Evolutionary conservation across 2,797 vertebrate genomes (phyloP).

Genomic region (Melanotaenia maccullochi): DNA sequence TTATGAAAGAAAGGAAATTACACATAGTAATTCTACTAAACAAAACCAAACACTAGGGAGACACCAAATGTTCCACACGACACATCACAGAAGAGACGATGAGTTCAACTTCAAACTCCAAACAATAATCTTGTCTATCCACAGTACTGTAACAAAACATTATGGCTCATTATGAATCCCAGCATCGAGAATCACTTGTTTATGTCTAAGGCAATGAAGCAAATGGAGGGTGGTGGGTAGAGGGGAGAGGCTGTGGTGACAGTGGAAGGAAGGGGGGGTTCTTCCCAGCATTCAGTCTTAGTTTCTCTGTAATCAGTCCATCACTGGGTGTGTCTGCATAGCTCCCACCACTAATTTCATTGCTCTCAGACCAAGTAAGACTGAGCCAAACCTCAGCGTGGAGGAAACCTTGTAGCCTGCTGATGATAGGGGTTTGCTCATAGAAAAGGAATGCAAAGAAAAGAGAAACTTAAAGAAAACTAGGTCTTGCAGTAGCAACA

Average conservation of each 20-base stretch:
- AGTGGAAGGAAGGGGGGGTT: conserved; percentile 33
- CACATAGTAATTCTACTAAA: not conserved
- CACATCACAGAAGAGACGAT: conserved; percentile 13
- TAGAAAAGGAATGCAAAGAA: conserved; percentile 59
- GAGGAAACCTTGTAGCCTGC: conserved; percentile 70
- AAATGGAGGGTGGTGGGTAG: conserved; percentile 16
- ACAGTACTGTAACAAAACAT: conserved; percentile 12
- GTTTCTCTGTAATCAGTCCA: conserved; percentile 86
- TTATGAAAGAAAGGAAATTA: not conserved
- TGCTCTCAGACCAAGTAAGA: conserved; percentile 74
- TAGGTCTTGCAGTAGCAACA: conserved; percentile 21
- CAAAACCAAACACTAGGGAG: conserved; percentile 6
- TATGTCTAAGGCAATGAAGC: conserved; percentile 39
- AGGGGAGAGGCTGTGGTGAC: conserved; percentile 7
- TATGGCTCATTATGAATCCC: conserved; percentile 8
- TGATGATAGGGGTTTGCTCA: conserved; percentile 73
- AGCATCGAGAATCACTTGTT: conserved; percentile 34
- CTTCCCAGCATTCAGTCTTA: conserved; percentile 66
- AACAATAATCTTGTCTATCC: conserved; percentile 9
- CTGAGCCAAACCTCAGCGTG: conserved; percentile 73
- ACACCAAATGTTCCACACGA: not conserved
- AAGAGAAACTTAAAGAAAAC: conserved; percentile 22
- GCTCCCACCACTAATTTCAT: conserved; percentile 84
- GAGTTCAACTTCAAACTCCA: conserved; percentile 9
- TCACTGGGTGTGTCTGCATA: conserved; percentile 84